These are phyloP conservation scores for Hirtodrosophila histrioides DNA, from an alignment of 2,888 invertebrate genomes.

Conservation along the genomic window DNA sequence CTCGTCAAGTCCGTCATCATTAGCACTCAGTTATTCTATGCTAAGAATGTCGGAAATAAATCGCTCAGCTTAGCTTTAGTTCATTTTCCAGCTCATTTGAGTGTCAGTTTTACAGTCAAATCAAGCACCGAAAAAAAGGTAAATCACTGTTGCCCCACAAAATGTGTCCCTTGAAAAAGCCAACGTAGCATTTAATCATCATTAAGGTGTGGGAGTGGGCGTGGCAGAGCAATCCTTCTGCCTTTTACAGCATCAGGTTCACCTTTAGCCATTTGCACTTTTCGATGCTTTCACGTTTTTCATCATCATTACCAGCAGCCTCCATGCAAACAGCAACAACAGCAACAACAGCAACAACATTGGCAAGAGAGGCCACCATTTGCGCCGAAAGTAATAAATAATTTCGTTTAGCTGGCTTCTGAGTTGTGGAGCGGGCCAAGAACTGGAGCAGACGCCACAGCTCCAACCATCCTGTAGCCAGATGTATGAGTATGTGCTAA, in stretches of 20 bases:
- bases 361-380: constrained; percentile 41
- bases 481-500: constrained; percentile 68
- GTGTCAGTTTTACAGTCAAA: constrained; percentile 40
- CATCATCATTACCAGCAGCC: constrained; percentile 78
- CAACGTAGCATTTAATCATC: constrained; percentile 73
- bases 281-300: constrained; percentile 81
- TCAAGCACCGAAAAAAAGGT: constrained; percentile 14
- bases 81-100: constrained; percentile 76
- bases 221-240: constrained; percentile 65
- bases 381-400: constrained; percentile 74
- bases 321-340: constrained; percentile 40
- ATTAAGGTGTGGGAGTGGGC: constrained; percentile 58
- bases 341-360: constrained; percentile 28
- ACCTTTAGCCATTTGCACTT: constrained; percentile 79
- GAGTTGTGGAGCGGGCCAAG: constrained; percentile 33
- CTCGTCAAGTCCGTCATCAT: constrained; percentile 21
- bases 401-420: constrained; percentile 73
- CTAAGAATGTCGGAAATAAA: constrained; percentile 37
- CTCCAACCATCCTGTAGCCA: constrained; percentile 28
- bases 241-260: constrained; percentile 35
- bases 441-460: constrained; percentile 51
- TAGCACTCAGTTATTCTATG: constrained; percentile 24
- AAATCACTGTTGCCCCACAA: constrained; percentile 59
- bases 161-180: constrained; percentile 46
- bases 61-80: constrained; percentile 43